These are phyloP conservation scores for Eustalomyia histrio DNA, from an alignment of 2,888 invertebrate species.

Conservation along the genomic window DNA sequence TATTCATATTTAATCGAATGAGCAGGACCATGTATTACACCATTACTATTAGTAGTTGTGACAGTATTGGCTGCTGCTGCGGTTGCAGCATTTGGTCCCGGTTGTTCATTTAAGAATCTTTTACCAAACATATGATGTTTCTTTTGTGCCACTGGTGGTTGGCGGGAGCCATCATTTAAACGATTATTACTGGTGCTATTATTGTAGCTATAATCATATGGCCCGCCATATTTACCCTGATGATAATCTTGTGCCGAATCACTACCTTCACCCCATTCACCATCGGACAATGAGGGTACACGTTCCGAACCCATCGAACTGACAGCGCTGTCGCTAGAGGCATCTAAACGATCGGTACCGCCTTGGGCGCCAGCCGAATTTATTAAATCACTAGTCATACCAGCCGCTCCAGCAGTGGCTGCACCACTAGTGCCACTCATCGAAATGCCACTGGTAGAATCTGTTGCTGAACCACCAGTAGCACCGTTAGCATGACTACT, in stretches of 20 bases:
- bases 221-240: conserved; percentile 79
- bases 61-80: conserved; percentile 27
- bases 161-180: conserved; percentile 81
- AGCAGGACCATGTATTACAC: conserved; percentile 65
- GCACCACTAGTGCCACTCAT: conserved; percentile 68
- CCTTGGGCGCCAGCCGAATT: conserved; percentile 63
- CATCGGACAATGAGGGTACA: conserved; percentile 92
- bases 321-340: conserved; percentile 94
- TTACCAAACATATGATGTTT: conserved; percentile 96
- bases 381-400: conserved; percentile 75
- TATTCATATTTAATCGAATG: conserved; percentile 83
- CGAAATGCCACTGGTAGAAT: conserved; percentile 61
- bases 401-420: conserved; percentile 70
- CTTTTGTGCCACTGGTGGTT: conserved; percentile 89
- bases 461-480: conserved; percentile 66
- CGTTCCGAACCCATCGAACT: conserved; percentile 96
- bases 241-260: conserved; percentile 92
- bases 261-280: conserved; percentile 94
- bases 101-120: conserved; percentile 87
- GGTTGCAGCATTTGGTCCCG: conserved; percentile 59
- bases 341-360: conserved; percentile 87
- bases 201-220: conserved; percentile 86
- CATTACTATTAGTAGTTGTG: background rate
- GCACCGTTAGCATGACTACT: conserved; percentile 71
- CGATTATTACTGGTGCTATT: conserved; percentile 67